Evolutionary conservation across 1,140 invertebrate species (phyloP).

Genomic region (Cheumatopsyche charites): DNA sequence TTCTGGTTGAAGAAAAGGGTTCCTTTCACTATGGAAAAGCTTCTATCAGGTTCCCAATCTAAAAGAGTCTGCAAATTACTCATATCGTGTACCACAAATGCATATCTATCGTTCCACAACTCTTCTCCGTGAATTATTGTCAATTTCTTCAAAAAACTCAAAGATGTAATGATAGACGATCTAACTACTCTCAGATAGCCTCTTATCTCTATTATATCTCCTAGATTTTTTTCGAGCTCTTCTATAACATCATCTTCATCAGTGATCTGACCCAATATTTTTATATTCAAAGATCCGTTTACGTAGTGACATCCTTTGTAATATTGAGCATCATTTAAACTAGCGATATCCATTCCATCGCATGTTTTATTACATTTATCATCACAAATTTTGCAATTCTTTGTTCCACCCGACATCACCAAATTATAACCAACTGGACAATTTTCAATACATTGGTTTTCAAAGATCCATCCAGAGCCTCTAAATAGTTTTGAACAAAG

Average conservation of each 20-base stretch:
- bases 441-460: slow-evolving; percentile 32
- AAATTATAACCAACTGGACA: slow-evolving; percentile 39
- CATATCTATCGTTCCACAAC: slow-evolving; percentile 59
- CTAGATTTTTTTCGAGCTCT: slow-evolving; percentile 74
- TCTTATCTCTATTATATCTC: slow-evolving; percentile 71
- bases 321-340: slow-evolving; percentile 33
- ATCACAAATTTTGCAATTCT: slow-evolving; percentile 35
- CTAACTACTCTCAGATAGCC: slow-evolving; percentile 72
- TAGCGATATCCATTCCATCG: slow-evolving; percentile 22
- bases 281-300: slow-evolving; percentile 44
- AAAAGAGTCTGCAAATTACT: slow-evolving; percentile 69
- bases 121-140: slow-evolving; percentile 51
- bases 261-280: slow-evolving; percentile 23
- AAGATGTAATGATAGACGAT: slow-evolving; percentile 64
- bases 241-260: slow-evolving; percentile 61
- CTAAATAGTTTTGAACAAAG: slow-evolving; percentile 51
- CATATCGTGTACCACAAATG: slow-evolving; percentile 73
- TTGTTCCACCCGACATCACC: not conserved
- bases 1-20: slow-evolving; percentile 76
- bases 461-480: slow-evolving; percentile 39
- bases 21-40: slow-evolving; percentile 63
- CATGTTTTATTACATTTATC: slow-evolving; percentile 37
- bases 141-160: slow-evolving; percentile 75
- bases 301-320: slow-evolving; percentile 53
- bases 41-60: slow-evolving; percentile 51